Evolutionary conservation across 2,113 vertebrate species (phyloP), one percentile per base, ranked within the genome.

Genomic region (Microcebus tavaratra): DNA sequence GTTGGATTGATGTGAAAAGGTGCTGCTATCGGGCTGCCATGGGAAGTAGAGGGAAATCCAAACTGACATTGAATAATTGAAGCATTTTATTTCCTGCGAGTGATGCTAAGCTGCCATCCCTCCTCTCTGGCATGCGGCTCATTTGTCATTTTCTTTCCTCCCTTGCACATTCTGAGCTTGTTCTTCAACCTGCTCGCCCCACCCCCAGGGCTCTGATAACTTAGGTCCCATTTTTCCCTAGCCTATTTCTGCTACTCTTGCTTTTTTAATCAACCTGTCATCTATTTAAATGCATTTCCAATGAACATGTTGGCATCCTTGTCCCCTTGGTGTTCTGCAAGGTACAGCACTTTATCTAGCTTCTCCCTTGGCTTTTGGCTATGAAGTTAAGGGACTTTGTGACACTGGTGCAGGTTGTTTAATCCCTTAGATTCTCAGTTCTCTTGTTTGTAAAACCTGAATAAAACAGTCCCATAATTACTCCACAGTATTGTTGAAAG

Each of bases 51-150:
- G 39, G 65, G 15, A 63, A 57, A 93, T 67, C 25, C 39, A 87
- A 42, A 36, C 8, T 70, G 91, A 76, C 68, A 34, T 5, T 91
- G 75, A 95, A 20, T 94, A 92, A 93, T 20, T 65, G 86, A 93
- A 92, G 50, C 53, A 34, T 48, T 50, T 83, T 45, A 42, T 93
- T 88, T 59, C 68, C 39, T 21, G 39, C 15, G 50, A 76, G 39
- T 65, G 57, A 80, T 59, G 79, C 48, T 36, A 61, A 25, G 13
- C 25, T 89, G 91, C 4, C 34, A 61, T 48, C 31, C 36, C 29
- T 93, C 36, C 73, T 45, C 27, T 34, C 15, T 8, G 50, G 34
- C 6, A 17, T 11, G 25, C 7, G 42, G 29, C 50, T 94, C 34
- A 9, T 82, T 67, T 86, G 23, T 83, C 79, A 72, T 93, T 81